These are phyloP conservation scores for Camponotus pennsylvanicus DNA, from an alignment of 1,140 invertebrate genomes.

Conservation along the genomic window DNA sequence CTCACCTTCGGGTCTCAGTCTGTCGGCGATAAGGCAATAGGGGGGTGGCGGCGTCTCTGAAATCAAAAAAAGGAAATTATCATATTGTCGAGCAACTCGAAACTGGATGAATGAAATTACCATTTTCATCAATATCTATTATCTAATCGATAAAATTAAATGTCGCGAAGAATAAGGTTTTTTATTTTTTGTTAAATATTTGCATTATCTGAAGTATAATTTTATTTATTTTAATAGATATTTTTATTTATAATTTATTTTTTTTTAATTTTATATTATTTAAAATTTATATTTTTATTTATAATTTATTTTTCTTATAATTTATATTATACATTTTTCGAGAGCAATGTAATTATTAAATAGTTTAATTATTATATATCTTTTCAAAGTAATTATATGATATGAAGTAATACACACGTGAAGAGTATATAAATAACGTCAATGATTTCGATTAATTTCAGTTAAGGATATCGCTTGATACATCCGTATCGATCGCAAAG, in stretches of 20 bases:
- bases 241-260: not conserved
- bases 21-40: conserved; percentile 90
- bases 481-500: conserved; percentile 11
- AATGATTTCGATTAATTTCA: conserved; percentile 3
- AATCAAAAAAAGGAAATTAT: conserved; percentile 81
- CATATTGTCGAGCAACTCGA: not conserved
- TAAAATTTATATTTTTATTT: too few species aligned
- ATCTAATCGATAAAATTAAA: not conserved
- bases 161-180: not conserved
- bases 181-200: not conserved
- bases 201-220: not conserved
- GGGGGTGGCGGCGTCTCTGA: conserved; percentile 91
- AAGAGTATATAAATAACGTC: not conserved
- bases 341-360: not conserved
- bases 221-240: not conserved
- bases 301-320: too few species aligned
- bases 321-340: not conserved
- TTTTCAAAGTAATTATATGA: not conserved
- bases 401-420: not conserved
- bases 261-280: too few species aligned
- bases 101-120: not conserved
- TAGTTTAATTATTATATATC: not conserved
- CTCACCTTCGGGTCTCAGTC: conserved; percentile 91
- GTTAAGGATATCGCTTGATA: not conserved
- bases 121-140: not conserved